Conservation (phyloP, 2,797 vertebrate genomes). For the Falco rusticolus region DNA sequence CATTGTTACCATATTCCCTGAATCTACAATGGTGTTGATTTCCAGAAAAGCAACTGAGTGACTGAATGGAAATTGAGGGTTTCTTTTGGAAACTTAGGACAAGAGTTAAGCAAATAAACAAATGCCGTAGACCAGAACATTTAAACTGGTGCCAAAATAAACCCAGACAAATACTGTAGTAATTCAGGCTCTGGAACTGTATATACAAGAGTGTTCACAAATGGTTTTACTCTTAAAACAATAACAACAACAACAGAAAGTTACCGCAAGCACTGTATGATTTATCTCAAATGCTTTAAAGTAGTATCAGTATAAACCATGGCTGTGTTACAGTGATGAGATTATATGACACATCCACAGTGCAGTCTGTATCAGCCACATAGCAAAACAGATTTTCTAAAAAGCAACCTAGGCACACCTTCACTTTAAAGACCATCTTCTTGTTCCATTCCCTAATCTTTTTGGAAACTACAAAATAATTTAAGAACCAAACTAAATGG, state of each 20-base stretch:
- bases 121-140: background rate
- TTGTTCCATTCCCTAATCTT: background rate
- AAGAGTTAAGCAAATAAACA: slow-evolving; percentile 48
- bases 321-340: background rate
- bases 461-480: background rate
- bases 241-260: background rate
- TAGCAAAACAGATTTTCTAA: background rate
- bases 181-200: background rate
- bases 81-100: slow-evolving; percentile 7
- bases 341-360: background rate
- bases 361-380: background rate
- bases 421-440: background rate
- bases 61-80: slow-evolving; percentile 23
- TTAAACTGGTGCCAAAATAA: slow-evolving; percentile 34
- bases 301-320: background rate
- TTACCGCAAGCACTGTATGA: background rate
- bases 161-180: background rate
- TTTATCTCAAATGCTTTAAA: background rate
- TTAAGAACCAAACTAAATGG: background rate
- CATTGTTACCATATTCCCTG: background rate
- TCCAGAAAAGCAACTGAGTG: background rate
- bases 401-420: background rate
- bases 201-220: background rate
- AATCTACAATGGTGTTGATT: background rate
- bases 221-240: slow-evolving; percentile 1